These are phyloP conservation scores for Malthinus seriepunctatus DNA, from an alignment of 2,888 invertebrate species.

Conservation along the genomic window DNA sequence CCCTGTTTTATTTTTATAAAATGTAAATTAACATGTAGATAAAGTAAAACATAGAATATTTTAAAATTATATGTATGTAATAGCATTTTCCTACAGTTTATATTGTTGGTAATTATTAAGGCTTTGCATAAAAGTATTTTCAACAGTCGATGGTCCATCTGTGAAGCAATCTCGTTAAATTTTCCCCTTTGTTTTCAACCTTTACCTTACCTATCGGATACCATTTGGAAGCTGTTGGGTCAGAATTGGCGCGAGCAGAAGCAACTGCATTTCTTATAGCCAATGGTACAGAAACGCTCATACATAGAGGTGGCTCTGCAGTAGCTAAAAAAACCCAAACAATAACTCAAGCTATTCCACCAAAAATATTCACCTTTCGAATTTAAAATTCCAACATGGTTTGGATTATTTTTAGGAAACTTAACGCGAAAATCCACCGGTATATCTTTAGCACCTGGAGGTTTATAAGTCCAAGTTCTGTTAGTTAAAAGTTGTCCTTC, in stretches of 20 bases:
- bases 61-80: background rate
- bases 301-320: background rate
- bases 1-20: constrained; percentile 5
- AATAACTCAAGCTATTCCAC: background rate
- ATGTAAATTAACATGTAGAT: background rate
- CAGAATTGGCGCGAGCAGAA: background rate
- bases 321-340: background rate
- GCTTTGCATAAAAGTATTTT: background rate
- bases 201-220: background rate
- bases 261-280: constrained; percentile 1
- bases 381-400: background rate
- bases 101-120: background rate
- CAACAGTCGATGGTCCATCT: background rate
- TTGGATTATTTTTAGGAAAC: background rate
- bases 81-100: background rate
- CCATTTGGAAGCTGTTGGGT: background rate
- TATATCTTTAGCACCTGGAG: background rate
- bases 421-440: background rate
- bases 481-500: background rate
- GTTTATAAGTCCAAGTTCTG: background rate
- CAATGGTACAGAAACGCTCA: background rate
- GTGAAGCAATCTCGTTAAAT: background rate
- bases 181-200: background rate
- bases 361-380: background rate
- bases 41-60: background rate